A percentile compares a stretch with the other conserved stretches of the same genome.
Conservation (phyloP, 2,888 invertebrate species). For the Eustalomyia histrio region DNA sequence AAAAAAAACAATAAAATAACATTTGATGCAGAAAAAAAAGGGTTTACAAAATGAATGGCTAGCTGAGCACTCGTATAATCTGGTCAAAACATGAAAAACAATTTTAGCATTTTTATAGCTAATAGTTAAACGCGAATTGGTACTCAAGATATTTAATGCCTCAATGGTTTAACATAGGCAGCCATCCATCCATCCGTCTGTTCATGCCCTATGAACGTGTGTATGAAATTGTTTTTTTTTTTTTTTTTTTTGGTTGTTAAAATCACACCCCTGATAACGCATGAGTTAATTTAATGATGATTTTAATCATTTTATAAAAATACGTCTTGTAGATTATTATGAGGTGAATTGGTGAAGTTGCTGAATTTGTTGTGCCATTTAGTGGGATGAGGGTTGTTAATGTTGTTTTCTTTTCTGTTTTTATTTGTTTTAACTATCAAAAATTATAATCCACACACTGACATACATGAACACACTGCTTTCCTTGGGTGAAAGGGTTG, state of each 20-base stretch:
- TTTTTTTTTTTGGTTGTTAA: constrained; percentile 30
- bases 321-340: not conserved
- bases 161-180: constrained; percentile 54
- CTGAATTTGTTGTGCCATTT: constrained; percentile 40
- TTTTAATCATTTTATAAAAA: constrained; percentile 50
- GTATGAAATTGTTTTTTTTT: constrained; percentile 40
- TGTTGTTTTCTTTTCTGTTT: too few relatives aligned
- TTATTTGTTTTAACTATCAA: constrained; percentile 22
- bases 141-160: constrained; percentile 77
- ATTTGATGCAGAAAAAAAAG: constrained; percentile 47
- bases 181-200: constrained; percentile 3
- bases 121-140: constrained; percentile 71
- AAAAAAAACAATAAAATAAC: constrained; percentile 40
- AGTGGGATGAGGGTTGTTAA: constrained; percentile 38
- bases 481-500: constrained; percentile 14
- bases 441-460: not conserved
- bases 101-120: constrained; percentile 4
- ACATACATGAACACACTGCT: too few relatives aligned
- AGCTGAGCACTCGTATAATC: constrained; percentile 34
- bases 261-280: constrained; percentile 59
- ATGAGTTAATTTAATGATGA: constrained; percentile 53
- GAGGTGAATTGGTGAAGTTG: not conserved
- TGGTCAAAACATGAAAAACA: constrained; percentile 56
- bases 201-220: constrained; percentile 7
- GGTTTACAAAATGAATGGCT: constrained; percentile 31